Evolutionary conservation across 2,888 invertebrate genomes (phyloP).

Genomic region (Calameuta pallipes): DNA sequence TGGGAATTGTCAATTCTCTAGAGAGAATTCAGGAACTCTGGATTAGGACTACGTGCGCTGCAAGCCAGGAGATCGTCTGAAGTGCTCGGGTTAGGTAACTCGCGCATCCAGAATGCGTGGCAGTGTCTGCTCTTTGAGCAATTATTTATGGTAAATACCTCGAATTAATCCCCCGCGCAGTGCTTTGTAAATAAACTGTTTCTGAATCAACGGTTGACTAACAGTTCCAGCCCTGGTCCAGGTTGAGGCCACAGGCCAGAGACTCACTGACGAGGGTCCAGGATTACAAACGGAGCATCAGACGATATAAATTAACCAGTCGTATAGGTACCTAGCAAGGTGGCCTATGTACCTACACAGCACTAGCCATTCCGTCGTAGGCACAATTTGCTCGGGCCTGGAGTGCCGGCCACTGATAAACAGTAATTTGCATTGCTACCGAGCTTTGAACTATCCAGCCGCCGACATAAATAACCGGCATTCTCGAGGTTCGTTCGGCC

Average conservation of each 20-base stretch:
- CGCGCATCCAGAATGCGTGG: neutral
- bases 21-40: neutral
- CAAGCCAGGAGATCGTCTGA: neutral
- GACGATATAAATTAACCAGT: slow-evolving; percentile 24
- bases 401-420: slow-evolving; percentile 42
- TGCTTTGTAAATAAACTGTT: slow-evolving; percentile 44
- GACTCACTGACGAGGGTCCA: slow-evolving; percentile 43
- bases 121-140: slow-evolving; percentile 33
- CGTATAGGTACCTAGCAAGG: slow-evolving; percentile 10
- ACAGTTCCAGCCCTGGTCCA: slow-evolving; percentile 20
- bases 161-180: slow-evolving; percentile 36
- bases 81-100: neutral
- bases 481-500: neutral
- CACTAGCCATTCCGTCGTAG: slow-evolving; percentile 40
- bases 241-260: slow-evolving; percentile 11
- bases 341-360: slow-evolving; percentile 21
- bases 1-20: neutral
- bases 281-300: slow-evolving; percentile 47
- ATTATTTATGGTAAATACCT: slow-evolving; percentile 46
- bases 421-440: slow-evolving; percentile 48
- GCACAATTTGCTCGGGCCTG: slow-evolving; percentile 34
- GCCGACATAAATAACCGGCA: slow-evolving; percentile 37
- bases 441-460: slow-evolving; percentile 34
- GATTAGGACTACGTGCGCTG: neutral
- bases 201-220: slow-evolving; percentile 38